Evolutionary conservation across 2,888 invertebrate genomes (phyloP).

Genomic region (Himalopsyche tibetana): DNA sequence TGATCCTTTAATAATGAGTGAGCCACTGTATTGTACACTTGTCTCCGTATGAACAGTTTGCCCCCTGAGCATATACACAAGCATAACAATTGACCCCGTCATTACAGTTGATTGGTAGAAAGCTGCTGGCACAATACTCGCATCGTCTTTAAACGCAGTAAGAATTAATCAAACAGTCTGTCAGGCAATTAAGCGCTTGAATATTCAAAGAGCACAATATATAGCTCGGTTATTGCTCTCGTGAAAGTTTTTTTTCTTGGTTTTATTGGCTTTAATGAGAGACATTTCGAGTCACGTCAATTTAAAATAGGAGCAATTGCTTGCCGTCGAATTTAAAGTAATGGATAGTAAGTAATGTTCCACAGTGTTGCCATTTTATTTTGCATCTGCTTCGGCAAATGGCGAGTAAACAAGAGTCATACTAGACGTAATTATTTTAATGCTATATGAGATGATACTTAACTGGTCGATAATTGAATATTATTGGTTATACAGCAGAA

Average conservation of each 20-base stretch:
- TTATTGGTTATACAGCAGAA: too few relatives aligned
- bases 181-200: neutral
- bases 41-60: neutral
- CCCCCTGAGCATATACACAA: neutral
- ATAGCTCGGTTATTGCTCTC: neutral
- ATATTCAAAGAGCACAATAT: conserved; percentile 19
- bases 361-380: too few relatives aligned
- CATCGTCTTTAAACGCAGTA: conserved; percentile 4
- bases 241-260: neutral
- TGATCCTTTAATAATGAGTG: neutral
- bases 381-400: too few relatives aligned
- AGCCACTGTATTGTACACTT: conserved; percentile 2
- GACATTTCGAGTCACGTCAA: neutral
- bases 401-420: too few relatives aligned
- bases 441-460: too few relatives aligned
- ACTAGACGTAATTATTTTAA: too few relatives aligned
- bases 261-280: conserved; percentile 23
- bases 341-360: neutral
- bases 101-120: conserved; percentile 15
- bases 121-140: conserved; percentile 19
- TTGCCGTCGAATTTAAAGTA: neutral
- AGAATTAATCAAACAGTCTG: conserved; percentile 27
- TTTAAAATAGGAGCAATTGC: neutral
- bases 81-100: conserved; percentile 6
- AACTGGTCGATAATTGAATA: too few relatives aligned